Evolutionary conservation across 2,113 vertebrate species (phyloP), one percentile per base, ranked within the genome.

Genomic region (Caloenas nicobarica): DNA sequence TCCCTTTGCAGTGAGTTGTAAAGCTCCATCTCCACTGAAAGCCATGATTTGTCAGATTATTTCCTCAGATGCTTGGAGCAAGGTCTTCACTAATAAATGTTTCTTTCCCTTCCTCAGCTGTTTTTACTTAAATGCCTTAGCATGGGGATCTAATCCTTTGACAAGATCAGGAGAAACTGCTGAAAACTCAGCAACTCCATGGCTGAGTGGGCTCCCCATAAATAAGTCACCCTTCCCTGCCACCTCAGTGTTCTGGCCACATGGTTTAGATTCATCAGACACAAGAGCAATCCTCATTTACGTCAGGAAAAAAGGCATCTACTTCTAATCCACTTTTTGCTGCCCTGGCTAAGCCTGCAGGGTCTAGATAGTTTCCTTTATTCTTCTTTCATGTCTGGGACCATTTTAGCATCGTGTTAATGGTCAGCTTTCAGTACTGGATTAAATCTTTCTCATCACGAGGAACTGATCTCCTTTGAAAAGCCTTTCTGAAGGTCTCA

Each of bases 301-400:
- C 0, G 1, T 89, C 87, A 91, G 38, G 51, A 94, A 66, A 84
- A 80, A 56, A 74, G 42, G 42, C 46, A 81, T 80, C 74, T 0
- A 0, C 79, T 80, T 91, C 70, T 95, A 94, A 92, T 95, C 89
- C 74, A 2, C 7, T 13, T 73, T 89, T 58, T 2, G 0, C 40
- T 91, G 74, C 74, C 29, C 82, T 83, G 51, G 38, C 54, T 80
- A 40, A 88, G 60, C 42, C 60, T 93, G 60, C 72, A 62, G 56
- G 46, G 29, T 91, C 26, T 15, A 40, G 80, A 79, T 95, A 90
- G 56, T 91, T 96, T 95, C 86, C 64, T 95, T 93, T 91, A 68
- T 78, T 77, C 80, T 78, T 82, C 71, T 94, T 83, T 86, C 69
- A 56, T 71, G 40, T 69, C 79, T 92, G 53, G 26, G 64, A 83